phyloP scores from a whole-genome alignment of 2,888 invertebrate species.

The Microchrysa polita region DNA sequence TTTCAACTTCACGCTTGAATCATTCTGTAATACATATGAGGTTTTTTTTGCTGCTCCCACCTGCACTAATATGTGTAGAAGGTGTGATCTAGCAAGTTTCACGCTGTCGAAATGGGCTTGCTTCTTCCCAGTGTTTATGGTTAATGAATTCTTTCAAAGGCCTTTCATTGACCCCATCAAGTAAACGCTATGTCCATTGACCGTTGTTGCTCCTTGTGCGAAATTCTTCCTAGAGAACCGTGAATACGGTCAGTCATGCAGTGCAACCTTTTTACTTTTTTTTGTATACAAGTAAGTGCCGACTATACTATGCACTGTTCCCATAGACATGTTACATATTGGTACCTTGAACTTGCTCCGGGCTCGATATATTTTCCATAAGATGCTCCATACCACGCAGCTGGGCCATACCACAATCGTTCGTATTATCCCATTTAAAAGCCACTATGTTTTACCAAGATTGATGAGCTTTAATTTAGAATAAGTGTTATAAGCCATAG shows the following conservation, averaged over 20 bases:
- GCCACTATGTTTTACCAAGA: constrained; percentile 17
- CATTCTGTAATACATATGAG: constrained; percentile 1
- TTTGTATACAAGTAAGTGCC: neutral
- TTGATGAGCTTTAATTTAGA: constrained; percentile 35
- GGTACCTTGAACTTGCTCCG: constrained; percentile 1
- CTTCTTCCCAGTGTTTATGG: neutral
- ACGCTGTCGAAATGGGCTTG: neutral
- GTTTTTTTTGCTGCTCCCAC: neutral
- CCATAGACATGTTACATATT: constrained; percentile 13
- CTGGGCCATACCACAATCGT: neutral
- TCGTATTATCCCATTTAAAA: neutral
- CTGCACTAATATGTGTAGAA: neutral
- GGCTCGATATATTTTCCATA: constrained; percentile 1
- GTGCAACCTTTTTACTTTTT: neutral
- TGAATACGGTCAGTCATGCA: neutral
- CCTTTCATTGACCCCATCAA: constrained; percentile 27
- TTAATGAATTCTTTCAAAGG: constrained; percentile 17
- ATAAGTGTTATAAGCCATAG: constrained; percentile 37
- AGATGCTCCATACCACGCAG: neutral
- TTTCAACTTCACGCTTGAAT: constrained; percentile 9
- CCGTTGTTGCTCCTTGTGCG: neutral
- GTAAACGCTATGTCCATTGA: neutral
- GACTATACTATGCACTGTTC: neutral
- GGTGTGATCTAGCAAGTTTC: constrained; percentile 7
- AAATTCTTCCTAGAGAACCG: neutral